Evolutionary conservation across 1,140 invertebrate species (phyloP).

Genomic region (Halesus radiatus): DNA sequence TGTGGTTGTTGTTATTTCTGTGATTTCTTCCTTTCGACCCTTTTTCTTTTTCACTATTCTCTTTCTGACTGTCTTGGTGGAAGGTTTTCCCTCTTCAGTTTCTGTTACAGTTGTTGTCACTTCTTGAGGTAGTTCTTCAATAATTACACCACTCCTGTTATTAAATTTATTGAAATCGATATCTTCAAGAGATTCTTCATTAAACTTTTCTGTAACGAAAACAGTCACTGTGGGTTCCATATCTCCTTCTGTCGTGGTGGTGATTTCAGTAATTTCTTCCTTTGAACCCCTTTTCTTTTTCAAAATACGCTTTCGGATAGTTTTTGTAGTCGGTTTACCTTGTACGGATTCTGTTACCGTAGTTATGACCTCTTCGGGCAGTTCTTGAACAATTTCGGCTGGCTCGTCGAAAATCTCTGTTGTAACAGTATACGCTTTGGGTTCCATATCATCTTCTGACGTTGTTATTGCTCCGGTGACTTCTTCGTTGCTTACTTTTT

Average conservation of each 20-base stretch:
- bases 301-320: constrained; percentile 16
- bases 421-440: neutral
- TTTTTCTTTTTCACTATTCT: constrained; percentile 60
- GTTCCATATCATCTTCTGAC: neutral
- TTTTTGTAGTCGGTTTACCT: neutral
- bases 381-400: neutral
- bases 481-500: neutral
- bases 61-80: constrained; percentile 59
- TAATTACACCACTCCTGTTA: neutral
- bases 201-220: neutral
- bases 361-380: constrained; percentile 46
- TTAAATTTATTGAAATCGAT: too few species aligned
- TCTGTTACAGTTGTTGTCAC: constrained; percentile 51
- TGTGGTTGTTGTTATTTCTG: constrained; percentile 57
- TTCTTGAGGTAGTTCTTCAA: constrained; percentile 57
- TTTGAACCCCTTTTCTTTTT: constrained; percentile 48
- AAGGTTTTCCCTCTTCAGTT: constrained; percentile 57
- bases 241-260: constrained; percentile 63
- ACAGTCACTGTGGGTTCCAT: constrained; percentile 60
- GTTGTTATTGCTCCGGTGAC: neutral
- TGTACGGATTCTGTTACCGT: neutral
- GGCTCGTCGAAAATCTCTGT: neutral
- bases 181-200: neutral
- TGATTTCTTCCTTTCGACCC: constrained; percentile 59
- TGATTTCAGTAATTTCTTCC: constrained; percentile 49